Percentiles rank a stretch among this genome's conserved stretches.
phyloP scores from a whole-genome alignment of 2,888 invertebrate genomes.

The Plemyria rubiginata region DNA sequence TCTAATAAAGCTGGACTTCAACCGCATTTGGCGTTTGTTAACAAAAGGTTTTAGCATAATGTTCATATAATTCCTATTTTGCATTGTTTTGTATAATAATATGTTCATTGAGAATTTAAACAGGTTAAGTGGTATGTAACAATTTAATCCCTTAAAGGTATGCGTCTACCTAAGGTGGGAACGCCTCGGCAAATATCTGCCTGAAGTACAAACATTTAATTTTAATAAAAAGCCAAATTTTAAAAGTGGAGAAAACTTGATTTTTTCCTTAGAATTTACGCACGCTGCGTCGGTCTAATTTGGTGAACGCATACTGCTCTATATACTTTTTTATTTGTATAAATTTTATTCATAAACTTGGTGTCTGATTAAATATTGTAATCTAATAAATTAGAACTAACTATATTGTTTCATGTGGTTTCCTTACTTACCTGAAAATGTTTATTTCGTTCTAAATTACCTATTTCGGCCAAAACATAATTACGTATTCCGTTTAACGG shows the following conservation, averaged over 20 bases:
- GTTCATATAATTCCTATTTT: too few relatives aligned
- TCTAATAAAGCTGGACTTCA: too few relatives aligned
- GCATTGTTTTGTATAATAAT: too few relatives aligned
- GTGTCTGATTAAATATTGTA: conserved; percentile 41
- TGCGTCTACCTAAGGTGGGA: too few relatives aligned
- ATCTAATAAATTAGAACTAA: conserved; percentile 28
- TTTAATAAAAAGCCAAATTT: not conserved
- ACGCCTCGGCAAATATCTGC: not conserved
- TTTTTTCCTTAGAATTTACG: not conserved
- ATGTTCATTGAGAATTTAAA: too few relatives aligned
- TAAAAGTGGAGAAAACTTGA: not conserved
- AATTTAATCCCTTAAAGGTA: too few relatives aligned
- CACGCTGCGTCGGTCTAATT: not conserved
- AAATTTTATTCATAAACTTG: not conserved
- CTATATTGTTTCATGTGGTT: conserved; percentile 25
- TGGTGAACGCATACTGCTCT: not conserved
- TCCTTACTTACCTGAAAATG: conserved; percentile 32
- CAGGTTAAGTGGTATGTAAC: too few relatives aligned
- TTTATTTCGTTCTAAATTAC: conserved; percentile 5
- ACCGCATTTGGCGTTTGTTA: too few relatives aligned
- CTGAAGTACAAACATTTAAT: not conserved
- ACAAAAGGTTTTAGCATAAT: too few relatives aligned
- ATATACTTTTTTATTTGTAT: not conserved
- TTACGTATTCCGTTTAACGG: conserved; percentile 25
- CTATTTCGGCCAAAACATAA: conserved; percentile 8